Base-by-base conservation (phyloP, 2,797 vertebrate genomes). In the Phylloscopus collybita region DNA sequence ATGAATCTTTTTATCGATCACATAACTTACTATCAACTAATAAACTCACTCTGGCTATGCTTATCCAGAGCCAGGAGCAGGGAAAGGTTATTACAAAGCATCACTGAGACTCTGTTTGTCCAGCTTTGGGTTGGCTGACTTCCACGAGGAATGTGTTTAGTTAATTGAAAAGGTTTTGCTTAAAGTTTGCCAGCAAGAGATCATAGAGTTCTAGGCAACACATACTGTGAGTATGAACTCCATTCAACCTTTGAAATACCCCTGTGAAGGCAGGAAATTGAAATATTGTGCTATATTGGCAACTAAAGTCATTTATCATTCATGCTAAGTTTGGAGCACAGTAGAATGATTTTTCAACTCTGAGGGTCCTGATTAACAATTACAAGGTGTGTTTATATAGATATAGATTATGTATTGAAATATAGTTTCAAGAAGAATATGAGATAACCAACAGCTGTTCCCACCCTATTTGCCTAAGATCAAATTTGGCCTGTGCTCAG, bases 201-300 rank as follows among this genome's bases (percentile, higher is more conserved):
- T 98, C 97, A 97, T 95, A 97, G 98, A 97, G 95, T 78, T 96
- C 96, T 95, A 97, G 98, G 98, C 98, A 98, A 98, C 98, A 98
- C 99, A 99, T 97, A 98, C 99, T 99, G 99, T 98, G 99, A 97
- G 94, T 97, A 97, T 99, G 98, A 99, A 99, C 99, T 99, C 98
- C 96, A 86, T 97, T 97, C 98, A 99, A 98, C 98, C 99, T 98
- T 98, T 98, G 96, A 97, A 99, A 99, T 98, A 98, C 98, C 97
- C 98, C 98, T 97, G 97, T 97, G 97, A 97, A 97, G 97, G 98
- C 98, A 99, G 99, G 98, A 99, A 99, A 99, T 99, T 99, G 98
- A 99, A 99, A 98, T 99, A 99, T 99, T 98, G 98, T 98, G 98
- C 97, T 97, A 97, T 98, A 98, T 98, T 98, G 98, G 98, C 98